Evolutionary conservation across 1,140 invertebrate species (phyloP), one percentile per base, ranked within the genome.

Genomic region (Harlomillsia oculata): DNA sequence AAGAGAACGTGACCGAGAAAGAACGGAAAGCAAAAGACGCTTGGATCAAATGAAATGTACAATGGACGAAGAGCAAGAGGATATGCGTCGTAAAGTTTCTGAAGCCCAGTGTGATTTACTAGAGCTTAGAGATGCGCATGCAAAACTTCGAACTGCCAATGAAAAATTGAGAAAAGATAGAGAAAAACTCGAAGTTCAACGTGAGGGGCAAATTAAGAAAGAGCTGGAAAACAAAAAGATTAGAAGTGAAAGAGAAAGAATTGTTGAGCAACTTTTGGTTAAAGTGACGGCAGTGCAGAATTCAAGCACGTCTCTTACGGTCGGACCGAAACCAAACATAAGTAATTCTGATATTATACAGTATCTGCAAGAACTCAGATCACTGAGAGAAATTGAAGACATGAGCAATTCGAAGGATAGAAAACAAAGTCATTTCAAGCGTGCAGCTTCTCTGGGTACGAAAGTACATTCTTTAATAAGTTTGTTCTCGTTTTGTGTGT

Each of bases 101-200:
- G 80, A 81, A 40, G 43, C 49, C 14, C 56, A 62, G 13, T 54
- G 34, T 66, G 89, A 93, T 74, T 70, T 93, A 28, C 71, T 92
- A 23, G 90, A 94, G 70, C 71, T 93, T 25, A 75, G 89, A 16
- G 89, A 93, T 71, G 89, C 89, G 20, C 89, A 93, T 69, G 89
- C 89, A 5, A 92, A 93, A 70, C 71, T 94, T 43, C 76, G 89
- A 36, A 90, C 88, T n/a, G 88, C 89, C 36, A 92, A 91, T 69
- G 89, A 93, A 62, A 90, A 92, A 68, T 75, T 93, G 56, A 76
- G 87, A 40, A 75, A 87, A 34, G 89, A 95, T 69, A 87, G 88
- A 59, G 88, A 92, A 67, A 76, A 83, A 3, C 80, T 85, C 63
- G 87, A 92, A 64, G 80, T 81, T 60, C 87, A 92, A 64, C 75